Percentiles rank a stretch among this genome's conserved stretches.
Evolutionary conservation across 92 coral and sea anemone genomes (phyloP).

Genomic region (Montipora capitata): DNA sequence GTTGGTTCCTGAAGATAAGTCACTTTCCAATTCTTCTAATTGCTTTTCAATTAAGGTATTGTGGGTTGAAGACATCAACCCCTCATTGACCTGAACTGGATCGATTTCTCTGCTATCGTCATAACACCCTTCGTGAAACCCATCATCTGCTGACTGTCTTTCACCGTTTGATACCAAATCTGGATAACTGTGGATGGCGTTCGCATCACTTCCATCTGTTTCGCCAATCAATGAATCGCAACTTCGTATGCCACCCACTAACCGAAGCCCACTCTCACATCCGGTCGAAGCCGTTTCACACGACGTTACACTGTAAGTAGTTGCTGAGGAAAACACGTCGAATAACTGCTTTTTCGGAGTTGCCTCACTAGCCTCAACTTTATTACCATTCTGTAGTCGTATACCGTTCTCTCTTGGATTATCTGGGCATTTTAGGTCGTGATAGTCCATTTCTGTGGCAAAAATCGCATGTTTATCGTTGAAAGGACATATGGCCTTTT

Average conservation of each 20-base stretch:
- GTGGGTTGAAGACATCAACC: slow-evolving; percentile 82
- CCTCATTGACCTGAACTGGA: slow-evolving; percentile 75
- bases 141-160: slow-evolving; percentile 45
- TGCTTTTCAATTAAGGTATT: slow-evolving; percentile 90
- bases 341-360: background rate
- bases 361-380: slow-evolving; percentile 51
- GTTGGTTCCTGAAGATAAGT: slow-evolving; percentile 78
- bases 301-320: slow-evolving; percentile 59
- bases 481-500: slow-evolving; percentile 95
- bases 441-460: slow-evolving; percentile 89
- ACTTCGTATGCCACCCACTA: slow-evolving; percentile 92
- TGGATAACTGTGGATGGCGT: slow-evolving; percentile 52
- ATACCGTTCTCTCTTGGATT: slow-evolving; percentile 51
- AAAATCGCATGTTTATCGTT: slow-evolving; percentile 82
- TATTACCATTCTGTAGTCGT: background rate
- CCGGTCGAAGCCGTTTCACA: slow-evolving; percentile 86
- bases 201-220: slow-evolving; percentile 60
- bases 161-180: slow-evolving; percentile 29
- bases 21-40: slow-evolving; percentile 86
- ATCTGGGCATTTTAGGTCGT: slow-evolving; percentile 79
- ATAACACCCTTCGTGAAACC: slow-evolving; percentile 39
- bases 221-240: slow-evolving; percentile 63
- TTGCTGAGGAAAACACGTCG: slow-evolving; percentile 34
- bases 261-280: slow-evolving; percentile 87
- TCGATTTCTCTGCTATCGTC: slow-evolving; percentile 62